phyloP scores from a whole-genome alignment of 1,140 invertebrate genomes.

The Plectrocnemia conspersa region DNA sequence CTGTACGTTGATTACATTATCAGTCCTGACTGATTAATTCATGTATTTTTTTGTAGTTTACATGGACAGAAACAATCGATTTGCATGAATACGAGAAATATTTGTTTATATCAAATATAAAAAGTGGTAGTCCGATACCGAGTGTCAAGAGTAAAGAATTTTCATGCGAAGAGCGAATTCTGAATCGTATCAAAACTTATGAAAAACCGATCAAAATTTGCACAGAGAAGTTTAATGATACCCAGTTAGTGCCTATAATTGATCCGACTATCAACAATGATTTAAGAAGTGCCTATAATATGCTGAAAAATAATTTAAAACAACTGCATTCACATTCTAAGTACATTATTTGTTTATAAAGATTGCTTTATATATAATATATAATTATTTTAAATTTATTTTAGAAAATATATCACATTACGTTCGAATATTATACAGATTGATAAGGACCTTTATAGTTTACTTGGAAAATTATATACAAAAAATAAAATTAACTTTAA shows the following conservation, averaged over 20 bases:
- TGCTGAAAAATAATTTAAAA: conserved; percentile 26
- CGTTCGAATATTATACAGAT: conserved; percentile 21
- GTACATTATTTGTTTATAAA: conserved; percentile 11
- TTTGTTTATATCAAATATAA: conserved; percentile 4
- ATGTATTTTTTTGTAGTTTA: conserved; percentile 20
- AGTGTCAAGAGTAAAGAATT: conserved; percentile 9
- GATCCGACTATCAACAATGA: conserved; percentile 18
- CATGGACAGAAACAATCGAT: conserved; percentile 27
- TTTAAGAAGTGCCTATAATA: conserved; percentile 15
- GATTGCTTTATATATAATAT: neutral
- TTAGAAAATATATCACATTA: conserved; percentile 25
- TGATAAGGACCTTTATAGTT: conserved; percentile 20
- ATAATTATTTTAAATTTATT: conserved; percentile 1
- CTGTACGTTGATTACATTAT: conserved; percentile 20
- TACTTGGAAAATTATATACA: conserved; percentile 22
- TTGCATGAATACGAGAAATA: conserved; percentile 5
- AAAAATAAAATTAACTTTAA: conserved; percentile 19
- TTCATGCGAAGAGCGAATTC: conserved; percentile 16
- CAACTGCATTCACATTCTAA: conserved; percentile 20
- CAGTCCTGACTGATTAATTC: neutral
- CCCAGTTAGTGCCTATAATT: conserved; percentile 11
- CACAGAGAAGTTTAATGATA: conserved; percentile 6
- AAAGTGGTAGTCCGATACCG: neutral
- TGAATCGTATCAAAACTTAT: conserved; percentile 23
- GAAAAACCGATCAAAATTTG: conserved; percentile 17